Conservation (phyloP, 2,888 invertebrate genomes). For the Zootermopsis nevadensis region DNA sequence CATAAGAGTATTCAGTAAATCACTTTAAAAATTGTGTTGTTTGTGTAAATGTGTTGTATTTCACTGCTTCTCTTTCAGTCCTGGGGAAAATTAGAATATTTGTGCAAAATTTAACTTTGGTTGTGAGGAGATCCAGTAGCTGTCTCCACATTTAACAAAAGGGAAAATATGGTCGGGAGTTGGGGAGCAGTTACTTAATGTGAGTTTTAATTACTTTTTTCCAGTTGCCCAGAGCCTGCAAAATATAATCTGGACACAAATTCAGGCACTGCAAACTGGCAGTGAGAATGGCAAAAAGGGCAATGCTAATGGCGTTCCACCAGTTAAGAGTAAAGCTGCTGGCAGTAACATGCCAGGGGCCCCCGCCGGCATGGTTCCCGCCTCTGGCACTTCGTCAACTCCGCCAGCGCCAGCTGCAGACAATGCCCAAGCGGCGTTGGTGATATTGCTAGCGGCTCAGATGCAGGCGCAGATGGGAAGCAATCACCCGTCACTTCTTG, state of each 20-base stretch:
- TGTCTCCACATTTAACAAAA: too few relatives aligned
- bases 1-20: too few relatives aligned
- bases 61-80: too few relatives aligned
- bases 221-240: slow-evolving; percentile 63
- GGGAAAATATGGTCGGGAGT: too few relatives aligned
- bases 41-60: too few relatives aligned
- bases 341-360: not conserved
- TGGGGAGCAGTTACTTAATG: not conserved
- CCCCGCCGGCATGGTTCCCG: not conserved
- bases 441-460: slow-evolving; percentile 59
- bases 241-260: slow-evolving; percentile 62
- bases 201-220: slow-evolving; percentile 44
- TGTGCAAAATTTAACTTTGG: too few relatives aligned
- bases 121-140: too few relatives aligned
- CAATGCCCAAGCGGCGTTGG: slow-evolving; percentile 59
- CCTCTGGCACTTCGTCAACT: slow-evolving; percentile 22
- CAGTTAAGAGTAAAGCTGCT: slow-evolving; percentile 14
- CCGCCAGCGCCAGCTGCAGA: slow-evolving; percentile 52
- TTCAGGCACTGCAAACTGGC: slow-evolving; percentile 60
- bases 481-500: slow-evolving; percentile 54
- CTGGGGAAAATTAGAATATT: too few relatives aligned
- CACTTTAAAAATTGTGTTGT: too few relatives aligned
- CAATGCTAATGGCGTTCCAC: slow-evolving; percentile 50
- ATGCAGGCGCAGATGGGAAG: slow-evolving; percentile 57
- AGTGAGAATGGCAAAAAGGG: slow-evolving; percentile 53